Evolutionary conservation across 2,113 vertebrate genomes (phyloP).

Genomic region (Dromaius novaehollandiae): DNA sequence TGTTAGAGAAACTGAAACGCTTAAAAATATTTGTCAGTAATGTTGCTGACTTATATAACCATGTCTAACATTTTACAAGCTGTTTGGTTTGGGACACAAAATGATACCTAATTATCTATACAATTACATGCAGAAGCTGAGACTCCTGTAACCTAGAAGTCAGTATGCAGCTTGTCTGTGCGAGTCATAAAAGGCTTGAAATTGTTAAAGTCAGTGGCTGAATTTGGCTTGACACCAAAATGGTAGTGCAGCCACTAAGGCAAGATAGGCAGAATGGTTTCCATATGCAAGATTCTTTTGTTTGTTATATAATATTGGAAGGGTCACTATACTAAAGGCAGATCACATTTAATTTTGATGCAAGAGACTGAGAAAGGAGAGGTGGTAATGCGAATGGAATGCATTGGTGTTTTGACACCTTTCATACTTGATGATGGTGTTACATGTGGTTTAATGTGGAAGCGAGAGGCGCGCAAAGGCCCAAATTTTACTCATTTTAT

Average conservation of each 20-base stretch:
- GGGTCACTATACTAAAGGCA: not conserved
- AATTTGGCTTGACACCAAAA: not conserved
- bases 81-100: not conserved
- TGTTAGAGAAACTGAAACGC: not conserved
- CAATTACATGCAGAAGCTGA: not conserved
- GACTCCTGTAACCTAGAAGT: not conserved
- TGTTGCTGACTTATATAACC: not conserved
- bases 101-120: not conserved
- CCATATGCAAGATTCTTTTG: not conserved
- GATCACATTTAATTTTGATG: not conserved
- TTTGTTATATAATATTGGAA: not conserved
- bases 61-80: not conserved
- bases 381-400: not conserved
- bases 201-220: not conserved
- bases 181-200: not conserved
- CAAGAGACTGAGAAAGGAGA: not conserved
- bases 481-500: not conserved
- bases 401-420: not conserved
- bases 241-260: not conserved
- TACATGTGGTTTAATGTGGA: not conserved
- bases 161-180: not conserved
- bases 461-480: not conserved
- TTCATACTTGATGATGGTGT: not conserved
- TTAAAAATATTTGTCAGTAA: not conserved
- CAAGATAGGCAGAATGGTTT: not conserved